phyloP scores from a whole-genome alignment of 2,113 vertebrate genomes.

The Xiphophorus maculatus region DNA sequence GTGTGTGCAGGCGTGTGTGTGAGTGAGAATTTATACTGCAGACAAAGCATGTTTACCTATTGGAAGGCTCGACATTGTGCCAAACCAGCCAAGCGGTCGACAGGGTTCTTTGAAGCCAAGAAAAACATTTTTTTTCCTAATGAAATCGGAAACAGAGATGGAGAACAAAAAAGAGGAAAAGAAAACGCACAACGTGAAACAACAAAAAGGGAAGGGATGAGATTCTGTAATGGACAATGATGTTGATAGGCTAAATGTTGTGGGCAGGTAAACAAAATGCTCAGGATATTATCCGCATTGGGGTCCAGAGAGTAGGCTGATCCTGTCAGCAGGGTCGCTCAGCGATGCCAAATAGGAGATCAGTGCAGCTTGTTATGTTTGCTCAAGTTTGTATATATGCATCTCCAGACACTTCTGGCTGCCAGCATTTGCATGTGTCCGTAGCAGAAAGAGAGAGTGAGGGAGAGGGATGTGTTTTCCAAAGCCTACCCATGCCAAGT shows the following conservation, averaged over 20 bases:
- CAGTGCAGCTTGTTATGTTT: constrained; percentile 59
- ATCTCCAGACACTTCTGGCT: constrained; percentile 58
- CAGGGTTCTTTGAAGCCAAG: constrained; percentile 32
- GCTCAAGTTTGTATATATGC: constrained; percentile 18
- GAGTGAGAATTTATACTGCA: constrained; percentile 32
- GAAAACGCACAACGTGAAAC: constrained; percentile 20
- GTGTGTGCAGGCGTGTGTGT: not conserved
- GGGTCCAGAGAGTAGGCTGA: constrained; percentile 49
- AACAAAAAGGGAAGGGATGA: constrained; percentile 34
- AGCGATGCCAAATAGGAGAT: constrained; percentile 73
- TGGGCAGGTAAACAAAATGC: constrained; percentile 14
- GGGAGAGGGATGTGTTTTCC: constrained; percentile 29
- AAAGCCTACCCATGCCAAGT: constrained; percentile 53
- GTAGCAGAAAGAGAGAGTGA: constrained; percentile 15
- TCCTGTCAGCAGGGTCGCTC: constrained; percentile 60
- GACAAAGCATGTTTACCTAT: constrained; percentile 65
- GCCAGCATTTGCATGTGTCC: constrained; percentile 46
- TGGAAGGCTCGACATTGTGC: constrained; percentile 34
- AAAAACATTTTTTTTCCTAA: constrained; percentile 31
- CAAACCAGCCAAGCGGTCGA: constrained; percentile 48
- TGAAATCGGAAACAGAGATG: constrained; percentile 43
- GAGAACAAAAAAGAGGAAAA: constrained; percentile 3
- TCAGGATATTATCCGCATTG: constrained; percentile 40
- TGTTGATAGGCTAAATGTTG: constrained; percentile 23
- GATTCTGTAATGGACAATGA: constrained; percentile 7